Evolutionary conservation across 2,888 invertebrate genomes (phyloP).

Genomic region (Entomobrya proxima): DNA sequence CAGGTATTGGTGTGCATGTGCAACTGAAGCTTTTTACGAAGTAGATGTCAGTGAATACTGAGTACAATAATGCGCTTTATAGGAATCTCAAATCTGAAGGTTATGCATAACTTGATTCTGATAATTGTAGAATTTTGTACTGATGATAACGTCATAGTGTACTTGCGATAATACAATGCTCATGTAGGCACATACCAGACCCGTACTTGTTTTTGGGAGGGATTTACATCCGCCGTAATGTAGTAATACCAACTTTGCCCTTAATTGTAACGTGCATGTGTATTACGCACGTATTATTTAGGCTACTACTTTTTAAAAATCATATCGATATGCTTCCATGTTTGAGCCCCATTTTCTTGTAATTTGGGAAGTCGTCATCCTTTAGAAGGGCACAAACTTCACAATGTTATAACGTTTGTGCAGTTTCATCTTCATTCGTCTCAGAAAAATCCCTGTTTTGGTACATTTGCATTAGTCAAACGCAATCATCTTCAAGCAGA

Average conservation of each 20-base stretch:
- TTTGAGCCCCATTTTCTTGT: neutral
- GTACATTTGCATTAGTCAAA: neutral
- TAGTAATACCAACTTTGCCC: neutral
- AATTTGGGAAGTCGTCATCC: slow-evolving; percentile 14
- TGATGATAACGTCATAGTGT: neutral
- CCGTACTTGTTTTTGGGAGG: slow-evolving; percentile 10
- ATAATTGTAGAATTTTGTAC: neutral
- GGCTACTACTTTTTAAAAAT: too few relatives aligned
- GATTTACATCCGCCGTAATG: slow-evolving; percentile 17
- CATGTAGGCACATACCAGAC: neutral
- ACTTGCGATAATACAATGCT: neutral
- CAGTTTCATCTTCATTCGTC: neutral
- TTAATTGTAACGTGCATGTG: neutral
- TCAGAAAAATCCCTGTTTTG: neutral
- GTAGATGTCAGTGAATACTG: neutral
- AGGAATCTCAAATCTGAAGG: slow-evolving; percentile 7
- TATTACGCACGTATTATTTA: neutral
- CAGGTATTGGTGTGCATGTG: neutral
- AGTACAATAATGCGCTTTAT: neutral
- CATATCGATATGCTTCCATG: neutral
- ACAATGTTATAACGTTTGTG: neutral
- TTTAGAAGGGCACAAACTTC: neutral
- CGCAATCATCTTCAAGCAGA: neutral
- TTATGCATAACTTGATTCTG: neutral
- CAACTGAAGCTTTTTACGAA: neutral